Evolutionary conservation across 2,888 invertebrate species (phyloP), one percentile per base, ranked within the genome.

Genomic region (Pomacea canaliculata): DNA sequence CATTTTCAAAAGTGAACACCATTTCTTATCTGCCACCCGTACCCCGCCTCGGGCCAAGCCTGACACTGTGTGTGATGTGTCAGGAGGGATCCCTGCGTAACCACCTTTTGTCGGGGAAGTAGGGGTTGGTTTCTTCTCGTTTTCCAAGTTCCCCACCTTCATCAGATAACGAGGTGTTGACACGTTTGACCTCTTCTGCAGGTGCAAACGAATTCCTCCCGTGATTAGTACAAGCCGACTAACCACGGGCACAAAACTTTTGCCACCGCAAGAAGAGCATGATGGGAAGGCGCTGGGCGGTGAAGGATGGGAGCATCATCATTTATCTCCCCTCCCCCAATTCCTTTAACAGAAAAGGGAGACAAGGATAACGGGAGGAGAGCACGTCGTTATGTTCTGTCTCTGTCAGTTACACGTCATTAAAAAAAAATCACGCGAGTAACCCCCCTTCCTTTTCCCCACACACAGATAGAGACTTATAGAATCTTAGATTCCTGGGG

Each of bases 201-300:
- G 68, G 68, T 68, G 68, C 68, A 68, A 68, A 68, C 68, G 46
- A 68, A 68, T 68, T 68, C 68, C 48, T 68, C 13, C 68, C 48
- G 68, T 46, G 37, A 68, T 68, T 68, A 68, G 63, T 12, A 63
- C 23, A 63, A 12, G 10, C 63, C 51, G 16, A 16, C 51, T 56
- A 37, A 37, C 37, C 67, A 67, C 27, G 16, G 23, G 37, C 10
- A 16, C 67, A 67, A 67, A 67, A 67, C 37, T 67, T 67, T 46
- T 18, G 37, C 67, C 7, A 37, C 37, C 46, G 27, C 4, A 27
- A 9, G 27, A 16, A 37, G 46, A 67, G 37, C 8, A 37, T 37
- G 67, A 27, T 18, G 27, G 67, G 27, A 37, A 46, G 67, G 37
- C 18, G 67, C 27, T 18, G 67, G 37, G 23, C 10, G 37, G 27